These are phyloP conservation scores for Boloria selene DNA, from an alignment of 2,888 invertebrate species.

Conservation along the genomic window DNA sequence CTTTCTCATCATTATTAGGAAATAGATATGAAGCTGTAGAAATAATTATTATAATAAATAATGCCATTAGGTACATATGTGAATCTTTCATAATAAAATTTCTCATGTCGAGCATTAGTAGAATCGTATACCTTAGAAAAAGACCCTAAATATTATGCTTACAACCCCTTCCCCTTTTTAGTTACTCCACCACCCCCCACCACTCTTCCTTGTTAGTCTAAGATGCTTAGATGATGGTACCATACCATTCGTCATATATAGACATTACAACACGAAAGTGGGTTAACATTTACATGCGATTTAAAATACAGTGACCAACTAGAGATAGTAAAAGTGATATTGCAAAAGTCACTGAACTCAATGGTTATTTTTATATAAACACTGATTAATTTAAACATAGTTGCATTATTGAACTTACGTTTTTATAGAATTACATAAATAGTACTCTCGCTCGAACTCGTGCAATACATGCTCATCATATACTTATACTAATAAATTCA, in stretches of 20 bases:
- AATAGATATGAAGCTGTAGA: not conserved
- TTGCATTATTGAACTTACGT: conserved; percentile 14
- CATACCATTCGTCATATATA: not conserved
- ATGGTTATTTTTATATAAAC: conserved; percentile 23
- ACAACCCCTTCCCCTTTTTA: too few relatives aligned
- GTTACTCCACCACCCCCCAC: too few relatives aligned
- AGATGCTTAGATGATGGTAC: conserved; percentile 4
- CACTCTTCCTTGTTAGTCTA: not conserved
- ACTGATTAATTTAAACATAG: conserved; percentile 15
- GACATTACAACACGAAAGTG: conserved; percentile 31
- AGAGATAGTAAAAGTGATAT: conserved; percentile 32
- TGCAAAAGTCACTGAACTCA: conserved; percentile 31
- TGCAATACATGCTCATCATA: not conserved
- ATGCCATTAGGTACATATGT: conserved; percentile 8
- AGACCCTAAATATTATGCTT: too few relatives aligned
- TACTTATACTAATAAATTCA: not conserved
- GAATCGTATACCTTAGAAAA: not conserved
- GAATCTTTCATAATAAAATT: conserved; percentile 10
- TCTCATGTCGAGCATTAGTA: conserved; percentile 16
- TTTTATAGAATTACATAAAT: conserved; percentile 18
- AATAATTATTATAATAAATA: conserved; percentile 4
- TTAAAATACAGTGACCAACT: conserved; percentile 34
- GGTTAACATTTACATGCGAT: conserved; percentile 37
- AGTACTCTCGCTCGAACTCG: not conserved
- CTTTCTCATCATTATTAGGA: conserved; percentile 16